These are phyloP conservation scores for Brachionichthys hirsutus DNA, from an alignment of 2,113 vertebrate genomes.

Conservation along the genomic window DNA sequence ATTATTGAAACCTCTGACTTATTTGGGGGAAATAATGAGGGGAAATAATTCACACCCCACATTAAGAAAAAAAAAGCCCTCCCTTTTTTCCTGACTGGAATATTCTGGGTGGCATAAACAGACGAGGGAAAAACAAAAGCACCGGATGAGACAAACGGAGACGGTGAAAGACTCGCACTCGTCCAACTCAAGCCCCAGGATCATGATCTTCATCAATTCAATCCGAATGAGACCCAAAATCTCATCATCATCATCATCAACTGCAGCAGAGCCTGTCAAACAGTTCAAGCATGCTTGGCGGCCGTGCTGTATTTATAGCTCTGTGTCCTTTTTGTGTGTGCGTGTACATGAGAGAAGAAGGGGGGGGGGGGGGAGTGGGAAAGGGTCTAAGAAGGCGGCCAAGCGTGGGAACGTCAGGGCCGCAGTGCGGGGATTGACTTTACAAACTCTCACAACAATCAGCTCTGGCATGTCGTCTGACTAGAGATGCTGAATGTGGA, in stretches of 20 bases:
- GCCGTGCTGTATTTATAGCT: constrained; percentile 48
- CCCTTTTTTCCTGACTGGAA: constrained; percentile 13
- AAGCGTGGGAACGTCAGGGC: constrained; percentile 74
- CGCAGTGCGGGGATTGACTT: constrained; percentile 59
- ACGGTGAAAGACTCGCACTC: constrained; percentile 37
- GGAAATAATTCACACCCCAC: constrained; percentile 48
- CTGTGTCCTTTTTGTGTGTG: constrained; percentile 16
- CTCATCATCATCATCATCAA: constrained; percentile 41
- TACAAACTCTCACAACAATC: constrained; percentile 62
- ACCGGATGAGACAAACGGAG: constrained; percentile 36
- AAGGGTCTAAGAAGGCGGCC: constrained; percentile 57
- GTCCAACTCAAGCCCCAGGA: background rate
- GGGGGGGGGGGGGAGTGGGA: constrained; percentile 13
- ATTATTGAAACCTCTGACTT: constrained; percentile 50
- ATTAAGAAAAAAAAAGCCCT: constrained; percentile 2
- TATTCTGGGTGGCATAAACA: constrained; percentile 63
- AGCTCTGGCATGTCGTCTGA: constrained; percentile 25
- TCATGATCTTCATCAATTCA: constrained; percentile 30
- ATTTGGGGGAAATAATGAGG: constrained; percentile 33
- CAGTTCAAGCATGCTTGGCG: constrained; percentile 17
- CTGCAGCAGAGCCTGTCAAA: constrained; percentile 12
- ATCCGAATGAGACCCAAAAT: constrained; percentile 12
- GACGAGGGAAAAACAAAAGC: constrained; percentile 35
- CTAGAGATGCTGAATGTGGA: constrained; percentile 18
- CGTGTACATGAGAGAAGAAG: constrained; percentile 12